Conservation (phyloP, 2,113 vertebrate genomes). For the Gadus chalcogrammus region DNA sequence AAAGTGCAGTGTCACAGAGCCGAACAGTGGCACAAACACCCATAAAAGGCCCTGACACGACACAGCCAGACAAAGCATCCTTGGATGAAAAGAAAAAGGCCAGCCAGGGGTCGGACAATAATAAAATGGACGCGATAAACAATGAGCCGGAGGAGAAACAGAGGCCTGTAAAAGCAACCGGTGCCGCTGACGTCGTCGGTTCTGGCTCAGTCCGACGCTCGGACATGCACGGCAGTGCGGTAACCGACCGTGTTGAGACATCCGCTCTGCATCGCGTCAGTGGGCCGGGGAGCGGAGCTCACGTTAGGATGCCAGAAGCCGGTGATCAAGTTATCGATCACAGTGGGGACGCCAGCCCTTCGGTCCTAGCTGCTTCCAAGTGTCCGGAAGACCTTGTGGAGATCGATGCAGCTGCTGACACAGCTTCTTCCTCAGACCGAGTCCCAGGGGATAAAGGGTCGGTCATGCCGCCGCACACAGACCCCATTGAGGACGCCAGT, state of each 20-base stretch:
- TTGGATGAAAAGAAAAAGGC: slow-evolving; percentile 35
- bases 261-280: slow-evolving; percentile 17
- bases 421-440: background rate
- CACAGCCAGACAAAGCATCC: slow-evolving; percentile 37
- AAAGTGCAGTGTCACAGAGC: slow-evolving; percentile 43
- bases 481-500: background rate
- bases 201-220: slow-evolving; percentile 14
- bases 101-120: slow-evolving; percentile 28
- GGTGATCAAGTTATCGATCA: slow-evolving; percentile 3
- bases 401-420: background rate
- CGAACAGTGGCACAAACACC: slow-evolving; percentile 25
- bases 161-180: slow-evolving; percentile 21
- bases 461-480: background rate
- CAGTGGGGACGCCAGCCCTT: slow-evolving; percentile 1
- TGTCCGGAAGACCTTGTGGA: slow-evolving; percentile 6
- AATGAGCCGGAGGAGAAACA: slow-evolving; percentile 30
- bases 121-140: slow-evolving; percentile 29
- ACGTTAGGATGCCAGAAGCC: slow-evolving; percentile 8
- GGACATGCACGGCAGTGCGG: slow-evolving; percentile 13
- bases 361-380: slow-evolving; percentile 14
- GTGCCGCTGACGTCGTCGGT: slow-evolving; percentile 13
- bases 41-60: slow-evolving; percentile 47
- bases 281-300: background rate
- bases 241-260: slow-evolving; percentile 9
- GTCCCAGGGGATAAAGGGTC: background rate